phyloP scores from a whole-genome alignment of 2,797 vertebrate genomes.

The Scolopax bukidnonensis region DNA sequence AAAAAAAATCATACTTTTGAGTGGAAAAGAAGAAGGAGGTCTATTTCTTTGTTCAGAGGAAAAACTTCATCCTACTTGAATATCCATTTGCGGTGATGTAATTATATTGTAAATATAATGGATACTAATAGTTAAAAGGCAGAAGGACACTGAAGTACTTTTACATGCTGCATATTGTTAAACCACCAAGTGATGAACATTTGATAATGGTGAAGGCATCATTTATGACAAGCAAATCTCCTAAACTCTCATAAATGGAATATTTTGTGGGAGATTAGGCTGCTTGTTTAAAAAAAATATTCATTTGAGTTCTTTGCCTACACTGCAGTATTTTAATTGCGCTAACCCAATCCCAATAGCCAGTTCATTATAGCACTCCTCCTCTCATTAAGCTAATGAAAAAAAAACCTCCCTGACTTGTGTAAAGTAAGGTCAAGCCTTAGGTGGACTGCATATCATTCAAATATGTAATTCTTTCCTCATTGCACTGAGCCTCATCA shows the following conservation, averaged over 20 bases:
- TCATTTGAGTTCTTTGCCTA: background rate
- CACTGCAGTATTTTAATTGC: background rate
- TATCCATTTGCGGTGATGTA: background rate
- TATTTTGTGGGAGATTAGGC: background rate
- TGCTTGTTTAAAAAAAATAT: background rate
- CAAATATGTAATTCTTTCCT: background rate
- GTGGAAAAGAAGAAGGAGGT: background rate
- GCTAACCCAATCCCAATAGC: background rate
- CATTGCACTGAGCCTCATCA: background rate
- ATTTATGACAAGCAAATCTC: background rate
- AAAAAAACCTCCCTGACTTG: background rate
- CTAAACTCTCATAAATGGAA: background rate
- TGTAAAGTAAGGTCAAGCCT: background rate
- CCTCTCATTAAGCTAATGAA: background rate
- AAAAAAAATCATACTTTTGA: background rate
- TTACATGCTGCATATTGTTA: background rate
- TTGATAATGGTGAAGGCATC: background rate
- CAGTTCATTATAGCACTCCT: background rate
- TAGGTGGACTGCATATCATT: background rate
- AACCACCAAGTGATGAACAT: background rate
- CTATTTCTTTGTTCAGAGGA: background rate
- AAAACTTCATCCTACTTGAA: background rate
- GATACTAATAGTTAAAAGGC: background rate
- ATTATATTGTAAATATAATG: background rate
- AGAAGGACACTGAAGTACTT: background rate